Percentiles rank a stretch among this genome's conserved stretches.
Conservation (phyloP, 2,888 invertebrate genomes). For the Melinaea menophilus region DNA sequence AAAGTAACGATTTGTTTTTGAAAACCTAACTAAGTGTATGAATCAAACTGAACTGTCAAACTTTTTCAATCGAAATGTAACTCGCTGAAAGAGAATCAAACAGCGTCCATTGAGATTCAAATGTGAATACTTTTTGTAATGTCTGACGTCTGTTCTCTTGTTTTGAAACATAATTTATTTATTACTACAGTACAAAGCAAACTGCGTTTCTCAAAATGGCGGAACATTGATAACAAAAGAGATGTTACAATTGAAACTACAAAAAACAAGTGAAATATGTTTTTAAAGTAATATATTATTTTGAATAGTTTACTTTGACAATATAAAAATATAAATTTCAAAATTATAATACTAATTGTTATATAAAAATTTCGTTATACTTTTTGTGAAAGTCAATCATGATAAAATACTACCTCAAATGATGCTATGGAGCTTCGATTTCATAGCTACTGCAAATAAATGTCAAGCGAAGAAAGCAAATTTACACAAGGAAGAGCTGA, state of each 20-base stretch:
- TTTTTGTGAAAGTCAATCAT: too few species aligned
- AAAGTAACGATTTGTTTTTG: constrained; percentile 3
- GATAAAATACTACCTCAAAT: too few species aligned
- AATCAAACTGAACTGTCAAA: constrained; percentile 8
- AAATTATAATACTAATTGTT: too few species aligned
- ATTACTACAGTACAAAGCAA: background rate
- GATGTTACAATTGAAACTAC: background rate
- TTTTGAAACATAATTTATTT: constrained; percentile 3
- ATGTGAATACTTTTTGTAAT: constrained; percentile 1
- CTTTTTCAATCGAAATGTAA: constrained; percentile 5
- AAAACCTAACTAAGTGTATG: constrained; percentile 5
- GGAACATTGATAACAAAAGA: background rate
- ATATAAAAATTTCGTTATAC: too few species aligned
- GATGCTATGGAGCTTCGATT: too few species aligned
- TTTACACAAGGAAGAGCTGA: constrained; percentile 2
- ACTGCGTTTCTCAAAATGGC: background rate
- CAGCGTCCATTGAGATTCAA: constrained; percentile 8
- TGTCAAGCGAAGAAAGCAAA: constrained; percentile 1
- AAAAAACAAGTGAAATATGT: too few species aligned
- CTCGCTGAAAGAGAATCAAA: constrained; percentile 5
- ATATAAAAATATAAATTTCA: too few species aligned
- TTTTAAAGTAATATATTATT: too few species aligned
- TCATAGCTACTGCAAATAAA: background rate
- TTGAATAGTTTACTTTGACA: too few species aligned
- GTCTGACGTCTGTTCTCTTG: background rate